These are phyloP conservation scores for Harpalus rubripes DNA, from an alignment of 2,888 invertebrate genomes.

Conservation along the genomic window DNA sequence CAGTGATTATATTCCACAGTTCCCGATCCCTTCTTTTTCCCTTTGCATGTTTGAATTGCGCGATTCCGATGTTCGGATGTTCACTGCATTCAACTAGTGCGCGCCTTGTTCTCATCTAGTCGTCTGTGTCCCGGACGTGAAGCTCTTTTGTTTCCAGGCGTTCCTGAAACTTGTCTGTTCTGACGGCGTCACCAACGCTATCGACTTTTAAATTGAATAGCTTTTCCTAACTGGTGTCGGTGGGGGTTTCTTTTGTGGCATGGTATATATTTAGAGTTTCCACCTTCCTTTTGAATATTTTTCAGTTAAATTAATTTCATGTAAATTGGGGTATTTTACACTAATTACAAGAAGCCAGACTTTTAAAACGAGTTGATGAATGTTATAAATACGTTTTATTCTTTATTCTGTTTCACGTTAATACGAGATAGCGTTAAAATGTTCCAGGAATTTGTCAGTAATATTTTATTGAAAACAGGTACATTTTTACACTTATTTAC, in stretches of 20 bases:
- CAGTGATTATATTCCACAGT: slow-evolving; percentile 33
- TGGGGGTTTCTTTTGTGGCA: not conserved
- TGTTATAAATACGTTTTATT: not conserved
- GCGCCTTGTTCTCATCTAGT: slow-evolving; percentile 20
- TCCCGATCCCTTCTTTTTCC: not conserved
- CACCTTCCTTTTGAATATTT: slow-evolving; percentile 2
- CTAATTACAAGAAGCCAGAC: not conserved
- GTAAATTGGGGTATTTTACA: not conserved
- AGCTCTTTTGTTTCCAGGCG: slow-evolving; percentile 38
- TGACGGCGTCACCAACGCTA: not conserved
- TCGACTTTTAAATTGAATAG: slow-evolving; percentile 39
- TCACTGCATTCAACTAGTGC: slow-evolving; percentile 39
- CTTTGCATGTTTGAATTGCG: slow-evolving; percentile 11
- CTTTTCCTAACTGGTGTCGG: slow-evolving; percentile 6
- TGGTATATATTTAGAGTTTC: not conserved
- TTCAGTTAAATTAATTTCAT: not conserved
- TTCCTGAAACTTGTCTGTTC: not conserved
- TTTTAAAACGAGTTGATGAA: not conserved
- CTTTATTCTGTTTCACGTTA: not conserved
- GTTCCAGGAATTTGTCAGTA: too few species aligned
- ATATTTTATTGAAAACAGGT: too few species aligned
- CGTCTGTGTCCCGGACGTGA: slow-evolving; percentile 19
- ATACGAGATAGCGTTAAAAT: too few species aligned
- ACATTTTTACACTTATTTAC: too few species aligned
- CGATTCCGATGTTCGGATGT: slow-evolving; percentile 26